These are phyloP conservation scores for Abrostola tripartita DNA, from an alignment of 2,888 invertebrate genomes.

Conservation along the genomic window DNA sequence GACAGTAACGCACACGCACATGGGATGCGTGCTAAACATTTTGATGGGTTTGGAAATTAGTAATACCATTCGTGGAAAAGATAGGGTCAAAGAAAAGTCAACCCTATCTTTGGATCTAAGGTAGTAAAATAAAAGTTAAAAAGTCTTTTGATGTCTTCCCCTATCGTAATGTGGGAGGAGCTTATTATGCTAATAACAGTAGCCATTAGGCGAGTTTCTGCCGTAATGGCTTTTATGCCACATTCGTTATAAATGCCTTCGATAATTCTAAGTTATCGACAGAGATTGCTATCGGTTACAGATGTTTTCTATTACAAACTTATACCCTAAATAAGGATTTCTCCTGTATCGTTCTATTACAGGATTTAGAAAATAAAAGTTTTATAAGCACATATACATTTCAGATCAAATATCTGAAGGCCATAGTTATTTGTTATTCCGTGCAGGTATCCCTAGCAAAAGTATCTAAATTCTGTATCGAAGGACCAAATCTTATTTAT, in stretches of 20 bases:
- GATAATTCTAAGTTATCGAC: slow-evolving; percentile 37
- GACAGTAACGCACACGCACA: neutral
- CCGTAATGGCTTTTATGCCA: slow-evolving; percentile 33
- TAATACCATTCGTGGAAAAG: slow-evolving; percentile 34
- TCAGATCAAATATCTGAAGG: neutral
- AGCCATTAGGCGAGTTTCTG: slow-evolving; percentile 19
- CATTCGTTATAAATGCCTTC: slow-evolving; percentile 44
- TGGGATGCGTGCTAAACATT: slow-evolving; percentile 33
- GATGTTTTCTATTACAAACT: slow-evolving; percentile 13
- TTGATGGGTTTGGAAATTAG: slow-evolving; percentile 34
- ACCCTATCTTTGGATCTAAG: slow-evolving; percentile 45
- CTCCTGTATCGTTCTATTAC: neutral
- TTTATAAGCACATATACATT: neutral
- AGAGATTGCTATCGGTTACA: slow-evolving; percentile 33
- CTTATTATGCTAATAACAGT: slow-evolving; percentile 49
- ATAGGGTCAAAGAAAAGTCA: slow-evolving; percentile 40
- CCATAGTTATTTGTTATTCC: neutral
- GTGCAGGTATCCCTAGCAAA: neutral
- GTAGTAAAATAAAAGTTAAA: slow-evolving; percentile 44
- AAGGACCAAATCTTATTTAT: neutral
- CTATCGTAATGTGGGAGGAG: slow-evolving; percentile 26
- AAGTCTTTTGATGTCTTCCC: slow-evolving; percentile 36
- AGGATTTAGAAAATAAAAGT: neutral
- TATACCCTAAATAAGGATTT: neutral
- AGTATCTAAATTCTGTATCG: neutral